Base-by-base conservation (phyloP, 2,113 vertebrate species). In the Otocyon megalotis region DNA sequence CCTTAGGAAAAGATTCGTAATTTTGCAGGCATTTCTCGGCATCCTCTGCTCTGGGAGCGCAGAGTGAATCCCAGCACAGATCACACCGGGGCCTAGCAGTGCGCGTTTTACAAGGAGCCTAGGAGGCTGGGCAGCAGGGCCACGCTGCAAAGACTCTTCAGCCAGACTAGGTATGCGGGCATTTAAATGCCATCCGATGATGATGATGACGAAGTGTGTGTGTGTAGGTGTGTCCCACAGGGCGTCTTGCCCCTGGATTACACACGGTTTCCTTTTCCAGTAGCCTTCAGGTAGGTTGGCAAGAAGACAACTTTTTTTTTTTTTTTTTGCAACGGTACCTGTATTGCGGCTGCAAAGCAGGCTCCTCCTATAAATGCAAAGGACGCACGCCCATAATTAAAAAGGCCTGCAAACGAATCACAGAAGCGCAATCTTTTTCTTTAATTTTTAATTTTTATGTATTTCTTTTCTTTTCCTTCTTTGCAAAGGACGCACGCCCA, bases 231-330 rank as follows among this genome's bases (percentile, higher is more conserved):
- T 96, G 97, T 85, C 94, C 97, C 74, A 92, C 96, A 79, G 76
- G 67, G 17, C 26, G 6, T 87, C 86, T 17, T 17, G 92, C 93
- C 56, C 95, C 96, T 63, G 96, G 92, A 50, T 93, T 32, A 79
- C 97, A 62, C 69, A 54, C 35, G 72, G 35, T 65, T 81, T 93
- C 93, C 74, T 86, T 89, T 92, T 94, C 90, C 96, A 72, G 84
- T 97, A 96, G 97, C 96, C 97, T 96, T 90, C 97, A 95, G 98
- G 97, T 96, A 96, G 90, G 96, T 92, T 97, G 98, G 97, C 96
- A 96, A 87, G 10, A 15, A 63, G 56, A 85, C 97, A 95, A 37
- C 1, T n/a, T 60, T 77, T 90, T 86, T 82, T 88, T 69, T 89
- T 62, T 84, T 82, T 85, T 90, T 91, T 92, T 93, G 85, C 96